These are phyloP conservation scores for Chironomus striatipennis DNA, from an alignment of 1,140 invertebrate species.

Conservation along the genomic window DNA sequence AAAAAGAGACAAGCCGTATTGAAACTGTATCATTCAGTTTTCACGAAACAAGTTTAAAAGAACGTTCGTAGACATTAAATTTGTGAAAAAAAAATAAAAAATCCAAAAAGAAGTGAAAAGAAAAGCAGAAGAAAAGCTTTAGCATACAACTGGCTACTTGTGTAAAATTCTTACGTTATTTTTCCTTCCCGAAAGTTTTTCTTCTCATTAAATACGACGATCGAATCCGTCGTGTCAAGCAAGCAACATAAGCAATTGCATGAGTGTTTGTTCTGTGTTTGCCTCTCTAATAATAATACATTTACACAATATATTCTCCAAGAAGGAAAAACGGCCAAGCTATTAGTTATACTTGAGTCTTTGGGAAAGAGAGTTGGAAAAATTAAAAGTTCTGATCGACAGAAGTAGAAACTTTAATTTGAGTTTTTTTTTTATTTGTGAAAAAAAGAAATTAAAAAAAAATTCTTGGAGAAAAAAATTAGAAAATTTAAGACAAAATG, in stretches of 20 bases:
- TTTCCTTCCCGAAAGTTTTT: neutral
- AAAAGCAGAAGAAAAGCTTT: neutral
- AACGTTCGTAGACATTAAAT: neutral
- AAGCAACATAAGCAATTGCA: constrained; percentile 1
- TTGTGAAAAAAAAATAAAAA: neutral
- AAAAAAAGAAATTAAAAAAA: constrained; percentile 14
- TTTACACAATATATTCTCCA: constrained; percentile 9
- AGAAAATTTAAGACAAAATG: neutral
- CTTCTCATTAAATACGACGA: constrained; percentile 12
- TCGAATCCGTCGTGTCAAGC: neutral
- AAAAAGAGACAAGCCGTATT: neutral
- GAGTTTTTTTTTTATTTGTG: neutral
- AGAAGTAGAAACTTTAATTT: neutral
- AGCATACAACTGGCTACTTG: neutral
- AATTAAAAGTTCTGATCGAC: constrained; percentile 8
- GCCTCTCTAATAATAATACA: constrained; percentile 5
- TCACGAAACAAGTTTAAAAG: neutral
- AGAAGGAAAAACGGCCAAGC: constrained; percentile 9
- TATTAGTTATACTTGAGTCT: constrained; percentile 9
- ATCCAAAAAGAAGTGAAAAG: neutral
- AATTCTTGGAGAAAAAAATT: neutral
- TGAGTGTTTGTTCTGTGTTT: neutral
- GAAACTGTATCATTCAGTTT: constrained; percentile 11
- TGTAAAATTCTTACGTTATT: neutral
- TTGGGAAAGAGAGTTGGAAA: constrained; percentile 19